These are phyloP conservation scores for human DNA, from an alignment of 2,113 vertebrate genomes.

Conservation along the genomic window DNA sequence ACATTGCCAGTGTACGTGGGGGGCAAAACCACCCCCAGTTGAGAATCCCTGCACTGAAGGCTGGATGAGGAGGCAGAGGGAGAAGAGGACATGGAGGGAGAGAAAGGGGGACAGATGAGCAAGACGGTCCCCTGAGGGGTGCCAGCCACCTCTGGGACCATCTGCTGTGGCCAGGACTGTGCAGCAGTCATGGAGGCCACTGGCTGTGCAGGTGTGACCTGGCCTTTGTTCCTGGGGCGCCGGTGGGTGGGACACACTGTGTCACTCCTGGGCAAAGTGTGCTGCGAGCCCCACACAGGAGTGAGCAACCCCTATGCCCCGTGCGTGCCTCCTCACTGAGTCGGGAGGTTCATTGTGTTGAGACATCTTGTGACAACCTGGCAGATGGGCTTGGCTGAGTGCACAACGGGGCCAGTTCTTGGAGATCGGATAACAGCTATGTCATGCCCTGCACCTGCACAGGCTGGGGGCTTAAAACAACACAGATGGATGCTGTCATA, in stretches of 20 bases:
- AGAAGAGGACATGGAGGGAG: not conserved
- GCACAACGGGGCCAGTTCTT: fast-evolving
- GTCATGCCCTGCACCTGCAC: too few species aligned
- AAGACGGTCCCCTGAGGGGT: fast-evolving
- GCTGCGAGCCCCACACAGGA: fast-evolving
- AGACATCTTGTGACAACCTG: fast-evolving
- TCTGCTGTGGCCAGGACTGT: not conserved
- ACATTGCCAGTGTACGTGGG: not conserved
- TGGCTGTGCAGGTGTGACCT: fast-evolving
- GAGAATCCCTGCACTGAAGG: not conserved
- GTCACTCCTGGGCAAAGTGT: not conserved
- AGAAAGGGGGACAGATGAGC: too few species aligned
- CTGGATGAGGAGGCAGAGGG: not conserved
- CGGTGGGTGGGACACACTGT: fast-evolving
- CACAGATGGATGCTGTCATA: too few species aligned
- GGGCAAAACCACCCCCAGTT: fast-evolving
- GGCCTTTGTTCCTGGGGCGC: not conserved
- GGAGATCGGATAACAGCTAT: fast-evolving
- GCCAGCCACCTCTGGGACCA: not conserved
- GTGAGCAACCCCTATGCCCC: too few species aligned
- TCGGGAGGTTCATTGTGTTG: fast-evolving
- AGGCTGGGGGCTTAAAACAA: not conserved
- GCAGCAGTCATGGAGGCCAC: not conserved
- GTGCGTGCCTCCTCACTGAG: fast-evolving
- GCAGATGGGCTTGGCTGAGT: not conserved